Percentiles rank a stretch among this genome's conserved stretches.
Conservation (phyloP, 2,888 invertebrate species). For the Sussaba pulchella region DNA sequence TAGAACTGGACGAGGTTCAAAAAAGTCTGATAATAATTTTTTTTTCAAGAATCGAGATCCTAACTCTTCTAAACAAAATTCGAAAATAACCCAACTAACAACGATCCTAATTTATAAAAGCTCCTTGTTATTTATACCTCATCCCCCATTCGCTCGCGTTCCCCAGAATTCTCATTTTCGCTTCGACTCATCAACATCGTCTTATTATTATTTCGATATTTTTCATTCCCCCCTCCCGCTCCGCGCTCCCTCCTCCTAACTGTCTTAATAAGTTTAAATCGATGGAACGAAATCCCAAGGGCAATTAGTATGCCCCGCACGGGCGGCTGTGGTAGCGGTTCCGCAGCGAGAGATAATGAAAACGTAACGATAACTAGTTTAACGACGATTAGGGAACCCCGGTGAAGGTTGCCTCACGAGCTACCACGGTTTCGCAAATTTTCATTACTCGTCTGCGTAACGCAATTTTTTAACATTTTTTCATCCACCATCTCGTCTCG, state of each 20-base stretch:
- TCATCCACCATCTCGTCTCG: constrained; percentile 10
- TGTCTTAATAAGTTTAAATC: constrained; percentile 60
- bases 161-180: constrained; percentile 3
- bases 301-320: constrained; percentile 53
- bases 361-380: constrained; percentile 65
- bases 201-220: constrained; percentile 36
- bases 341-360: constrained; percentile 72
- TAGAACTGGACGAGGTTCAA: too few relatives aligned
- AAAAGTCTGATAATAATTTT: too few relatives aligned
- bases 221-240: constrained; percentile 1
- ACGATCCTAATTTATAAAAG: too few relatives aligned
- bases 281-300: constrained; percentile 64
- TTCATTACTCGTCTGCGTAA: constrained; percentile 40
- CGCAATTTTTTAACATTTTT: background rate
- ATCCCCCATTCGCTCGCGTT: constrained; percentile 6
- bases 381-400: constrained; percentile 63
- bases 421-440: constrained; percentile 68
- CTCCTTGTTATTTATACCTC: constrained; percentile 39
- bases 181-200: constrained; percentile 7
- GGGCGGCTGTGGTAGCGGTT: constrained; percentile 6
- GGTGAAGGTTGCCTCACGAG: constrained; percentile 69
- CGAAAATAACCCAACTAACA: too few relatives aligned
- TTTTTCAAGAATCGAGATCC: too few relatives aligned
- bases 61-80: too few relatives aligned
- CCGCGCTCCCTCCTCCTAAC: constrained; percentile 36